Conservation (phyloP, 2,797 vertebrate genomes). For the Parauchenoglanis punctatus region DNA sequence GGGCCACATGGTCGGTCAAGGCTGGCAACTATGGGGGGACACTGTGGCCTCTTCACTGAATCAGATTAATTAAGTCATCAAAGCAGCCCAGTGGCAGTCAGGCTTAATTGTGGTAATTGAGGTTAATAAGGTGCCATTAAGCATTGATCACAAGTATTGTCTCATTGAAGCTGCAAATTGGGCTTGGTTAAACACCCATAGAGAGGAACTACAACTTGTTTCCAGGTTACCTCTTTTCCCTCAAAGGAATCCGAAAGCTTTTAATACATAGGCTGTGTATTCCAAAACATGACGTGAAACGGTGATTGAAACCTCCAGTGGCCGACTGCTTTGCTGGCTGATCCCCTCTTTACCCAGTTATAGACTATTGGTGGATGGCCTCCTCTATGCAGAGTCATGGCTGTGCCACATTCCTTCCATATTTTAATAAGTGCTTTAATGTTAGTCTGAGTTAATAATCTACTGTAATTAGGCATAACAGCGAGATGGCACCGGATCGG, state of each 20-base stretch:
- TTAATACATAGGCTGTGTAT: neutral
- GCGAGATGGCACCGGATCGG: neutral
- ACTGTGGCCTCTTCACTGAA: slow-evolving; percentile 72
- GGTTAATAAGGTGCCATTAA: slow-evolving; percentile 84
- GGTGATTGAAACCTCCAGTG: neutral
- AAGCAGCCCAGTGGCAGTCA: slow-evolving; percentile 79
- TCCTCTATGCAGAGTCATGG: neutral
- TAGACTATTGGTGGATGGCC: neutral
- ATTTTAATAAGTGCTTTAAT: neutral
- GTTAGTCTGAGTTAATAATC: neutral
- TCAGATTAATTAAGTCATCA: slow-evolving; percentile 85
- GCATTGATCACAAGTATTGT: slow-evolving; percentile 83
- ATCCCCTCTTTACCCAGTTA: neutral
- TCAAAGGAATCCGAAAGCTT: slow-evolving; percentile 13
- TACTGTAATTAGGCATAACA: too few relatives aligned
- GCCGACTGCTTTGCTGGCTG: neutral
- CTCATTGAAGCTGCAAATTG: slow-evolving; percentile 81
- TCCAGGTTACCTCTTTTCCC: slow-evolving; percentile 37
- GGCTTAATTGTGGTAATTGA: slow-evolving; percentile 85
- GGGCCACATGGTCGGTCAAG: slow-evolving; percentile 78
- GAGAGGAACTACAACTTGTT: slow-evolving; percentile 56
- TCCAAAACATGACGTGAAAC: neutral
- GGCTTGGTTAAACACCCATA: slow-evolving; percentile 79
- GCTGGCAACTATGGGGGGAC: slow-evolving; percentile 63
- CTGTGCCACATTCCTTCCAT: neutral